Base-by-base conservation (phyloP, 2,888 invertebrate genomes). In the Agonopterix alstromeriana region DNA sequence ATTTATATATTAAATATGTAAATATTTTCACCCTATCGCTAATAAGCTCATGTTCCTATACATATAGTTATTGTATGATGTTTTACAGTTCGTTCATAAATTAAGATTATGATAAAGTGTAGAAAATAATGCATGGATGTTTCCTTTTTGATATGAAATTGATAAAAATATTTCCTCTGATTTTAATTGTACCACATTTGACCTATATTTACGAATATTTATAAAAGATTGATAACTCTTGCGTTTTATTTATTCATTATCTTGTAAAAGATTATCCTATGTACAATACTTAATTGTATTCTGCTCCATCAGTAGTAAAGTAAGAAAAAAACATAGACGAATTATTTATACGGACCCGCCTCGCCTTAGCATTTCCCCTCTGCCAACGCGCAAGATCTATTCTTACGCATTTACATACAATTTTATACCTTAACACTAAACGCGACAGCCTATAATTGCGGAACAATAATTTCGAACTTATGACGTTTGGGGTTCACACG, bases 191-290 rank as follows among this genome's bases (percentile, higher is more conserved):
- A 86, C 81, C 77, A 83, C 84, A 86, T 86, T 87, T 85, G 85
- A 87, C 81, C 77, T 87, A 84, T 86, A 87, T 83, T 82, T 86
- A 86, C 82, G 84, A 86, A 87, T 87, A 88, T 88, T 87, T 88
- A 87, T 87, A 87, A 87, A 87, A 83, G 73, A 88, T 86, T 87
- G 83, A 82, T 83, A 82, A n/a, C 27, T 48, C 35, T 35, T 3
- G 48, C 35, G 51, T 51, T 51, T 51, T 43, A 48, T 48, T 51
- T 51, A 27, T 27, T 27, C 27, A 27, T 27, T 27, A 27, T 27
- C 27, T 27, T 27, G 27, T 27, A 27, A 27, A 5, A 27, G 5
- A 17, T 17, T 17, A 17, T 17, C 17, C 17, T 17, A 17, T 17
- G n/a, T n/a, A n/a, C 17, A 17, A 17, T n/a, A n/a, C n/a, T n/a